A percentile compares a stretch with the other conserved stretches of the same genome.
Evolutionary conservation across 2,888 invertebrate genomes (phyloP).

Genomic region (Trilocha varians): DNA sequence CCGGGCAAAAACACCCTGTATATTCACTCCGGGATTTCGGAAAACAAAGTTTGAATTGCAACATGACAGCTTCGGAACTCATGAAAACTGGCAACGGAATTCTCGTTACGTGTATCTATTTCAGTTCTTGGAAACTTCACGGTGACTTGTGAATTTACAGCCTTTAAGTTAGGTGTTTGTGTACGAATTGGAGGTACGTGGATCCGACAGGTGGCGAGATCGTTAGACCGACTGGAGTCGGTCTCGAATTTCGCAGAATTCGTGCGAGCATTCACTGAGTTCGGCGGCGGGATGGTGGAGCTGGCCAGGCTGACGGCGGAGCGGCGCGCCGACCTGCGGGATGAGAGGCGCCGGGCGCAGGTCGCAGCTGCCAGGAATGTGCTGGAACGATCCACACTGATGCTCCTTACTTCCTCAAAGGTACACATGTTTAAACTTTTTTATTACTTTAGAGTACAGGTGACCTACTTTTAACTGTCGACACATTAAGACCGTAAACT

Average conservation of each 20-base stretch:
- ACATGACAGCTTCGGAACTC: conserved; percentile 3
- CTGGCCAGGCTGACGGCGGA: conserved; percentile 93
- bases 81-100: conserved; percentile 9
- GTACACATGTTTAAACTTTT: conserved; percentile 59
- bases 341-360: conserved; percentile 95
- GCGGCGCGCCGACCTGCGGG: conserved; percentile 87
- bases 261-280: conserved; percentile 98
- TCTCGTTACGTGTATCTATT: conserved; percentile 8
- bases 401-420: conserved; percentile 97
- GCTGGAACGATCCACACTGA: conserved; percentile 95
- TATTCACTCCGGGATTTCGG: background rate
- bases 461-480: too few species aligned
- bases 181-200: conserved; percentile 17
- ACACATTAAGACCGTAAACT: too few species aligned
- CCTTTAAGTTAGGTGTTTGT: conserved; percentile 1
- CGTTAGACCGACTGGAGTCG: conserved; percentile 87
- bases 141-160: conserved; percentile 14
- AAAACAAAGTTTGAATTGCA: background rate
- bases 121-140: conserved; percentile 14
- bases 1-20: too few species aligned
- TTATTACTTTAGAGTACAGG: too few species aligned
- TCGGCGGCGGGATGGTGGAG: conserved; percentile 99
- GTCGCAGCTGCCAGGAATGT: conserved; percentile 97
- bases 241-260: conserved; percentile 97
- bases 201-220: conserved; percentile 78